Evolutionary conservation across 1,140 invertebrate genomes (phyloP), one percentile per base, ranked within the genome.

Genomic region (Thaumatotibia leucotreta): DNA sequence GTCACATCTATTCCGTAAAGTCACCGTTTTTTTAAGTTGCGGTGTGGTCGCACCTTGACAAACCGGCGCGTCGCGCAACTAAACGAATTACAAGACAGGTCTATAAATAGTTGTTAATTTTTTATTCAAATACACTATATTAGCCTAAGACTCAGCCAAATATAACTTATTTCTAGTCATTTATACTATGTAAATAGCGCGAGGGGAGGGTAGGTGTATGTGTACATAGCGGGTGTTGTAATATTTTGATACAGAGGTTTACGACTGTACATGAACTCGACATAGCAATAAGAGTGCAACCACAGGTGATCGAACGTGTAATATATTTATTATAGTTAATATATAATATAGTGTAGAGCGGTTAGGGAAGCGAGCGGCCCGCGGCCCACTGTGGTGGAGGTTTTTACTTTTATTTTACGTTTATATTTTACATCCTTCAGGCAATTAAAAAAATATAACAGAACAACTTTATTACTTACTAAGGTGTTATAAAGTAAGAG

Each of bases 51-150:
- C n/a, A n/a, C n/a, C n/a, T n/a, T n/a, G n/a, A 45, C 39, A 27
- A 58, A 58, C 10, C 27, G 24, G 23, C 52, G 23, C 23, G 52
- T 11, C 24, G 52, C 52, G 52, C 52, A 88, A 86, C 83, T 80
- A 77, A 83, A 88, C 86, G 83, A 88, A 88, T 88, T 88, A 88
- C 74, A 79, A 77, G 64, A 86, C 86, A 88, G 86, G 86, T 85
- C 69, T 78, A 67, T 69, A 70, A 70, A 76, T 75, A 72, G 66
- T 63, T 64, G 22, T 35, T 61, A 64, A 52, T 50, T 65, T 32
- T 68, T 54, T 64, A 68, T 64, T 68, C 11, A 35, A 68, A 66
- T 61, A 72, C 45, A 76, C 66, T 68, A 61, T 65, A 68, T 69
- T 67, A 74, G 69, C 67, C 64, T 73, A 75, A 74, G 72, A 70